Conservation (phyloP, 2,113 vertebrate genomes). For the Piaya cayana region DNA sequence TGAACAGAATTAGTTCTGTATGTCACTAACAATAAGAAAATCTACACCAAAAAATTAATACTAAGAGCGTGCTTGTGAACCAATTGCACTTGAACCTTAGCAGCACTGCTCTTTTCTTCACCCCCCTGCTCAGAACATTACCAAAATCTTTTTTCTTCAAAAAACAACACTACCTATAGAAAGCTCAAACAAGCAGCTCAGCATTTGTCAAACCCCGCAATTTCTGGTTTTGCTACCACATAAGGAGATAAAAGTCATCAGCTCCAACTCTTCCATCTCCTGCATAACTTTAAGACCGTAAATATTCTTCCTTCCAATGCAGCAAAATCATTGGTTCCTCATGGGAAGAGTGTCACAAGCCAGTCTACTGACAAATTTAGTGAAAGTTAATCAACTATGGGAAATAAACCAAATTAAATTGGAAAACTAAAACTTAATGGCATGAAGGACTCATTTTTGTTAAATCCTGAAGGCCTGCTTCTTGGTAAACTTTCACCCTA, state of each 20-base stretch:
- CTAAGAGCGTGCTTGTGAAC: not conserved
- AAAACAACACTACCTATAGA: fast-evolving
- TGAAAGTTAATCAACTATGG: not conserved
- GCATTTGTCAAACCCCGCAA: not conserved
- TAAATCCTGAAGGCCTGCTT: not conserved
- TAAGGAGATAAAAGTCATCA: not conserved
- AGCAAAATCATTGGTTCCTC: not conserved
- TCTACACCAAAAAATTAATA: not conserved
- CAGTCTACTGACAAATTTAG: not conserved
- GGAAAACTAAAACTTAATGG: not conserved
- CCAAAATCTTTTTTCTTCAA: not conserved
- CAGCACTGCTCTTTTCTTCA: not conserved
- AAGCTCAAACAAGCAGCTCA: not conserved
- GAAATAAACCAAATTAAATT: not conserved
- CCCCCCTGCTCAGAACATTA: not conserved
- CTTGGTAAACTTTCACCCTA: not conserved
- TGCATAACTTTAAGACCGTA: fast-evolving
- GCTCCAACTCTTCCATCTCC: not conserved
- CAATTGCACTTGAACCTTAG: not conserved
- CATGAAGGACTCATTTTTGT: fast-evolving
- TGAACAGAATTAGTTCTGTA: not conserved
- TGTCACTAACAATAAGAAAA: not conserved
- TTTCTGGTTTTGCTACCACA: not conserved
- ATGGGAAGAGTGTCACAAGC: fast-evolving
- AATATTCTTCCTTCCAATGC: not conserved